These are phyloP conservation scores for Nicator chloris DNA, from an alignment of 2,113 vertebrate genomes.

Conservation along the genomic window DNA sequence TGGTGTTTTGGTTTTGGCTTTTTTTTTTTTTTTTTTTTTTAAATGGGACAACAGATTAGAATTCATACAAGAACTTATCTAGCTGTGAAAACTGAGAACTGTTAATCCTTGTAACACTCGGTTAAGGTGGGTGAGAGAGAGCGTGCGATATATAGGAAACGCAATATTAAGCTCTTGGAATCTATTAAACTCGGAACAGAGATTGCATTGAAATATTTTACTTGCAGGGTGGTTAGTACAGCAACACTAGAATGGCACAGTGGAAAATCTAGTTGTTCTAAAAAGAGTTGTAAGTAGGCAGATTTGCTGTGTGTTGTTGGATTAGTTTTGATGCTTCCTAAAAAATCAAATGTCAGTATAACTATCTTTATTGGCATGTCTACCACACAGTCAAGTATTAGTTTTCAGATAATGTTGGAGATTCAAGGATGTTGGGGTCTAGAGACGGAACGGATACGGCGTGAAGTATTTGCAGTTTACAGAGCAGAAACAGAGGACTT, in stretches of 20 bases:
- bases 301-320: neutral
- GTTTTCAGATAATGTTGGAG: neutral
- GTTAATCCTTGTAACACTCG: neutral
- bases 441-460: neutral
- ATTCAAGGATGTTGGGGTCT: neutral
- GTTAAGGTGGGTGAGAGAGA: neutral
- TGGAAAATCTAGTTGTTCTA: neutral
- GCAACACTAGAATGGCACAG: neutral
- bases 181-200: neutral
- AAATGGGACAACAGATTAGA: neutral
- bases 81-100: neutral
- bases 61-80: neutral
- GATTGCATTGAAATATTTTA: neutral
- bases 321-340: neutral
- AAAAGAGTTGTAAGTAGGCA: neutral
- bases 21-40: neutral
- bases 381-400: neutral
- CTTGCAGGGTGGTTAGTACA: neutral
- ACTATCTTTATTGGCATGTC: neutral
- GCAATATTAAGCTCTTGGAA: neutral
- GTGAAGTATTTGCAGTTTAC: neutral
- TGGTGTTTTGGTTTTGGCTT: too few species aligned
- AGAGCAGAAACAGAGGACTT: neutral
- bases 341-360: neutral
- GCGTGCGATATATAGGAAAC: neutral